Evolutionary conservation across 2,797 vertebrate species (phyloP), one percentile per base, ranked within the genome.

Genomic region (Pyrrhura leucotis): DNA sequence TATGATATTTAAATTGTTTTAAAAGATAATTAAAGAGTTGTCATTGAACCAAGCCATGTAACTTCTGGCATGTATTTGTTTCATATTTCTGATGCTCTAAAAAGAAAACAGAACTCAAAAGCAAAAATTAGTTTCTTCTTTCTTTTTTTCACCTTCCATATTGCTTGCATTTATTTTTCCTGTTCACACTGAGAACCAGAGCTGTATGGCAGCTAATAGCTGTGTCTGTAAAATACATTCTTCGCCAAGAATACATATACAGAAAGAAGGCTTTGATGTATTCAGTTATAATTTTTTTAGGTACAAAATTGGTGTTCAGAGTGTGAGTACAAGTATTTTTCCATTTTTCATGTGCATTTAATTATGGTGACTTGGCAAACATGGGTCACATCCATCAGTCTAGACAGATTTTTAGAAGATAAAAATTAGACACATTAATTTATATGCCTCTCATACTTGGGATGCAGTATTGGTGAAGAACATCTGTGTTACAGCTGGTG

Each of bases 401-500:
- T 97, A 98, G 97, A 96, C 97, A 96, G 84, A 91, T 91, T 95
- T 96, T 96, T 73, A 87, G 73, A 88, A 94, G 89, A 95, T 95
- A 95, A 96, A 95, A 90, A 93, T 94, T 94, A 88, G 87, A 88
- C 22, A 22, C 59, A 26, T 96, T 97, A 73, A 82, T 95, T 95
- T 88, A 76, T 94, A 73, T 90, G 90, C 88, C 35, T 88, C 80
- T 97, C 90, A 81, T 88, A 95, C 66, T 96, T 95, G 76, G 95
- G 75, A 90, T 86, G 83, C 39, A 85, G 3, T 93, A 78, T 47
- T 47, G 58, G 73, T 74, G 73, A 74, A 83, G 53, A 96, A 96
- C 97, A 98, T 98, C 96, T 98, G 97, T 88, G 69, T 65, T 91
- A 84, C 98, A 97, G 95, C 96, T 98, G 97, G 62, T 5, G 62